Evolutionary conservation across 1,140 invertebrate species (phyloP).

Genomic region (Drosophila fuyamai): DNA sequence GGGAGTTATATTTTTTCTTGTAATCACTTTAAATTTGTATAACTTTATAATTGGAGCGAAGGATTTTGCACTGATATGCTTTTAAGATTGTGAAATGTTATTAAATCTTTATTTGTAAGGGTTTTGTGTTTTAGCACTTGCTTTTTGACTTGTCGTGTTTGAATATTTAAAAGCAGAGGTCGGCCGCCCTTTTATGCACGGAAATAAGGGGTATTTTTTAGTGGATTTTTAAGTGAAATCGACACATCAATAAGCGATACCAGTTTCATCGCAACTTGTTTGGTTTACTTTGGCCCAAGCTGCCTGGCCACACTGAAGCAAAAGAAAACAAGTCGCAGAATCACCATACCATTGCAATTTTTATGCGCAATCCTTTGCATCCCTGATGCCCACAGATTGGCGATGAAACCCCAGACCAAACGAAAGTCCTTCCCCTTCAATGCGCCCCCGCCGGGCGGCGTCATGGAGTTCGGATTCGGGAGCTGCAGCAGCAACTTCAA

Average conservation of each 20-base stretch:
- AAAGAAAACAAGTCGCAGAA: slow-evolving; percentile 41
- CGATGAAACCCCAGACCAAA: slow-evolving; percentile 36
- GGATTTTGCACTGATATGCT: background rate
- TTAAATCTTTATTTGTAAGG: background rate
- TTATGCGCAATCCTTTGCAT: slow-evolving; percentile 1
- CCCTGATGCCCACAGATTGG: slow-evolving; percentile 14
- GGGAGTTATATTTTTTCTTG: background rate
- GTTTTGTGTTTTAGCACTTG: slow-evolving; percentile 2
- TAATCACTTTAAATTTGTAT: background rate
- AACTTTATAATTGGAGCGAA: background rate
- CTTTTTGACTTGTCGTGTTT: slow-evolving; percentile 36
- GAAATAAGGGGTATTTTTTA: slow-evolving; percentile 47
- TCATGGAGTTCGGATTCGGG: slow-evolving; percentile 72
- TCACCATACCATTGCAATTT: slow-evolving; percentile 14
- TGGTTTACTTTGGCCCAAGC: background rate
- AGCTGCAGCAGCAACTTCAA: slow-evolving; percentile 28
- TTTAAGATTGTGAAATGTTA: background rate
- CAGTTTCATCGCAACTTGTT: background rate
- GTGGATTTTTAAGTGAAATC: slow-evolving; percentile 10
- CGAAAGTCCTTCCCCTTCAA: slow-evolving; percentile 66
- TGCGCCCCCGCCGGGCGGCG: slow-evolving; percentile 57
- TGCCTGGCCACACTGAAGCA: slow-evolving; percentile 3
- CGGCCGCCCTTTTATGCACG: slow-evolving; percentile 49
- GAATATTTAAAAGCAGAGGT: slow-evolving; percentile 55
- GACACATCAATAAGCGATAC: background rate